Conservation (phyloP, 2,888 invertebrate species). For the Eupithecia abbreviata region DNA sequence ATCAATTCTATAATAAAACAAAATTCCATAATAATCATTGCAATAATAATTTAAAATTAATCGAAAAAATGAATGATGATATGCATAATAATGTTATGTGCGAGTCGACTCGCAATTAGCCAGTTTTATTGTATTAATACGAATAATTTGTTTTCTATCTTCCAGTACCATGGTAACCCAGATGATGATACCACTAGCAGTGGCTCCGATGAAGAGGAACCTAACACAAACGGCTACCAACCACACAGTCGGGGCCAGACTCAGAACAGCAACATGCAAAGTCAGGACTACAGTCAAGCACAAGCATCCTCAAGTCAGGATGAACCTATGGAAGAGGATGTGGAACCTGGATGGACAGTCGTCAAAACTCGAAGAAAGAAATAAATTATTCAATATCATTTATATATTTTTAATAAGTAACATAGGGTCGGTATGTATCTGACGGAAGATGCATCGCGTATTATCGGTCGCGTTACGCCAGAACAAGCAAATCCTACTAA, state of each 20-base stretch:
- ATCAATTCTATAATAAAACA: too few species aligned
- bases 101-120: too few species aligned
- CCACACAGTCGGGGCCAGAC: constrained; percentile 11
- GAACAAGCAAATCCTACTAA: too few species aligned
- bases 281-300: neutral
- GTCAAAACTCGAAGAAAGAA: constrained; percentile 83
- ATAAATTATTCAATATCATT: constrained; percentile 51
- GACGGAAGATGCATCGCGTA: too few species aligned
- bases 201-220: constrained; percentile 65
- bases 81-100: too few species aligned
- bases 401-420: neutral
- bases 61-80: too few species aligned
- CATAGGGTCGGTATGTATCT: neutral
- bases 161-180: constrained; percentile 76
- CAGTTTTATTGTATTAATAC: neutral
- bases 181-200: constrained; percentile 78
- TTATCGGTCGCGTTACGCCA: too few species aligned
- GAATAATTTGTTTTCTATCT: constrained; percentile 21
- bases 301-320: constrained; percentile 46
- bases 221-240: constrained; percentile 31
- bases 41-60: too few species aligned
- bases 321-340: constrained; percentile 78
- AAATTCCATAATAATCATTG: too few species aligned
- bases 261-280: constrained; percentile 15
- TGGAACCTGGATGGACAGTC: constrained; percentile 88